A percentile compares a stretch with the other conserved stretches of the same genome.
phyloP scores from a whole-genome alignment of 2,888 invertebrate species.

The Philopedon plagiatum region DNA sequence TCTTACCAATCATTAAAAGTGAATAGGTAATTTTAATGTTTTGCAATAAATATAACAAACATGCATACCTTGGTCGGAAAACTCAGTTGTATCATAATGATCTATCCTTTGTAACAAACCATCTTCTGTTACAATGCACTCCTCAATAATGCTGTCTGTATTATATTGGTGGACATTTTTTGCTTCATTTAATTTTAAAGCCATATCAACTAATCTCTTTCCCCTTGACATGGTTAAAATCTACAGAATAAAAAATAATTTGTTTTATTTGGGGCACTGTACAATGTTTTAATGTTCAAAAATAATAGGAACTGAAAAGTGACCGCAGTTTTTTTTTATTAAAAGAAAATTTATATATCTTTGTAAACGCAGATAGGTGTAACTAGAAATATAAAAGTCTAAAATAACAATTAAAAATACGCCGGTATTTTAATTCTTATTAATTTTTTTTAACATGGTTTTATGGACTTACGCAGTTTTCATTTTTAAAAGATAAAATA shows the following conservation, averaged over 20 bases:
- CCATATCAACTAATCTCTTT: background rate
- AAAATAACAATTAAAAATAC: background rate
- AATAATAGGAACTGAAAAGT: background rate
- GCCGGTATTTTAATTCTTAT: background rate
- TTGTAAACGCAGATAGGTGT: background rate
- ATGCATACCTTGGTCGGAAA: background rate
- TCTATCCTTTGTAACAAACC: background rate
- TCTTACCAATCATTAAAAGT: too few species aligned
- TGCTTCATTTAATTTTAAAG: background rate
- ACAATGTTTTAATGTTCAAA: background rate
- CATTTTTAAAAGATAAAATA: constrained; percentile 3
- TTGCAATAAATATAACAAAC: background rate
- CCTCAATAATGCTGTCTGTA: too few species aligned
- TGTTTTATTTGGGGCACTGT: background rate
- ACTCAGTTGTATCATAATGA: background rate
- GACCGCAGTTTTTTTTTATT: background rate
- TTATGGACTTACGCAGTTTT: background rate
- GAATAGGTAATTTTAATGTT: too few species aligned
- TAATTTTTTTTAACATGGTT: background rate
- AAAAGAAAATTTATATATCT: background rate
- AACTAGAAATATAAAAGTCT: background rate
- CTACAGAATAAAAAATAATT: background rate
- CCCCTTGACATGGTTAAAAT: background rate
- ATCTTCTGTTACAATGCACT: background rate
- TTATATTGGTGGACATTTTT: too few species aligned